Base-by-base conservation (phyloP, 2,888 invertebrate genomes). In the Acleris sparsana region DNA sequence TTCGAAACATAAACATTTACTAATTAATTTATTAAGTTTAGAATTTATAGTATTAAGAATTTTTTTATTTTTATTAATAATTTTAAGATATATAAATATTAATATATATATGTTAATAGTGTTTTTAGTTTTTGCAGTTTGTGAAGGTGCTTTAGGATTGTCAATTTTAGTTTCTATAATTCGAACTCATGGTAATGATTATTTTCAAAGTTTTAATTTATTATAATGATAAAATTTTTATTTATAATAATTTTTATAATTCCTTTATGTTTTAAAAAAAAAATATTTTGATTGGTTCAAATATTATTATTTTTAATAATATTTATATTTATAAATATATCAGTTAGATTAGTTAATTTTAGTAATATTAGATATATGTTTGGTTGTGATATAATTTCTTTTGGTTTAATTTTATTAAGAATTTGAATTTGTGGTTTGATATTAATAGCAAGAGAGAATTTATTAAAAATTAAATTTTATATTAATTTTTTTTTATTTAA, bases 141-240 rank as follows among this genome's bases (percentile, higher is more conserved):
- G 95, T 94, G 95, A 95, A 29, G 94, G 94, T 0, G 93, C 93
- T 72, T 93, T 95, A 86, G 94, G 94, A 0, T 75, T 95, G 76
- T 93, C 94, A 7, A 90, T 95, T 93, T 92, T 95, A 85, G 91
- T 95, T 74, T 88, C 91, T 53, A 87, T 94, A 87, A 92, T 94
- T 92, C 94, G 94, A 13, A 89, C 89, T 69, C 91, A 94, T 89
- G 94, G 94, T 0, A 94, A 93, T 90, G 94, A 95, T 93, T 94
- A 93, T 93, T 93, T 94, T 92, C 88, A 93, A 82, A 88, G 90
- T 78, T 94, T 94, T 90, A 93, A 76, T 78, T 82, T 91, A 82
- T 89, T 88, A 86, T 89, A 88, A 93, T 94, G 93, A 90, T 94
- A 94, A 93, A 90, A 84, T 87, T 93, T 88, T 79, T 93, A 75